These are phyloP conservation scores for Ischnura elegans DNA, from an alignment of 2,888 invertebrate genomes.

Conservation along the genomic window DNA sequence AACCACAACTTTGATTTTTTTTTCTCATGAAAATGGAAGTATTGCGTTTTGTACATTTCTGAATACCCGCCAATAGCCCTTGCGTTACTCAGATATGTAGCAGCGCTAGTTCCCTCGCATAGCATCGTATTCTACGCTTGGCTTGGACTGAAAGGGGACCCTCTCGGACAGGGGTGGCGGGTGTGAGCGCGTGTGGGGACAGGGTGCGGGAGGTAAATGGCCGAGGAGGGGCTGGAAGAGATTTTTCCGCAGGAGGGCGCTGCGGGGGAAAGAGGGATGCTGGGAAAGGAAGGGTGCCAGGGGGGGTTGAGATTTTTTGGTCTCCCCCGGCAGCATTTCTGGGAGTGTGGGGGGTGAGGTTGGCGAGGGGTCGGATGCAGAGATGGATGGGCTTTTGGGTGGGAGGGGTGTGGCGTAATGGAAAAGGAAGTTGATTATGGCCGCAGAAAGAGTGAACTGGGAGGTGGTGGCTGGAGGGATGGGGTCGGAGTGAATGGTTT, in stretches of 20 bases:
- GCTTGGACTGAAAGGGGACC: no score
- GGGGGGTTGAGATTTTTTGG: constrained; percentile 54
- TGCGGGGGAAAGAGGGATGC: not conserved
- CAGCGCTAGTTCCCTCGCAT: no score
- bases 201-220: constrained; percentile 60
- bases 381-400: not conserved
- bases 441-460: constrained; percentile 38
- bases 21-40: no score
- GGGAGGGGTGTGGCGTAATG: constrained; percentile 45
- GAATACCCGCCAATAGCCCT: no score
- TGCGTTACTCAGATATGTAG: no score
- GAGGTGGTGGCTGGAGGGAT: no score
- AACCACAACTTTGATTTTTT: no score
- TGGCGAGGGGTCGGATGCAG: constrained; percentile 27
- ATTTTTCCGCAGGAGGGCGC: constrained; percentile 19
- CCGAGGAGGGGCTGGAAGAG: constrained; percentile 58
- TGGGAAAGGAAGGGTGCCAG: not conserved
- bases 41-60: no score
- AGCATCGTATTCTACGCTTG: no score
- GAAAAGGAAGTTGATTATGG: constrained; percentile 67
- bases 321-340: not conserved
- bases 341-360: constrained; percentile 11
- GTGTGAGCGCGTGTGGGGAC: not conserved
- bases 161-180: not conserved
- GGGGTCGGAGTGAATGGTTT: constrained; percentile 25